These are phyloP conservation scores for Trachurus trachurus DNA, from an alignment of 2,797 vertebrate genomes.

Conservation along the genomic window DNA sequence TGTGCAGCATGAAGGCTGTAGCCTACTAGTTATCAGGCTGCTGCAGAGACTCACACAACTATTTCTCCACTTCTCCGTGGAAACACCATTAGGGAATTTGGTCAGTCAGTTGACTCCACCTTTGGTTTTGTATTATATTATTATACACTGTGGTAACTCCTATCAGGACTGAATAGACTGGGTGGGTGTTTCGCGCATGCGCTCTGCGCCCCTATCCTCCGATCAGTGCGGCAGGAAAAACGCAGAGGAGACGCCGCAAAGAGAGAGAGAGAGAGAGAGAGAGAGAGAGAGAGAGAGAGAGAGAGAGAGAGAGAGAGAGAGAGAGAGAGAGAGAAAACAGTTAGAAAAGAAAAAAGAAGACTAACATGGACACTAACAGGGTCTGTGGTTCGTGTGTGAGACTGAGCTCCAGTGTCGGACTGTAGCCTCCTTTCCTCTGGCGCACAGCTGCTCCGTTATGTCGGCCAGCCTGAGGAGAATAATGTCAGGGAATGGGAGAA, in stretches of 20 bases:
- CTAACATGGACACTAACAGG: slow-evolving; percentile 56
- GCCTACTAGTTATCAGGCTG: background rate
- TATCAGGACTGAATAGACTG: slow-evolving; percentile 52
- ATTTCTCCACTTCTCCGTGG: slow-evolving; percentile 12
- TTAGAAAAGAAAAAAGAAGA: slow-evolving; percentile 39
- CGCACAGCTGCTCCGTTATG: slow-evolving; percentile 58
- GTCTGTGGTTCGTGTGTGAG: background rate
- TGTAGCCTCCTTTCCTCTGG: slow-evolving; percentile 21
- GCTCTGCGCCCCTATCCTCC: slow-evolving; percentile 64
- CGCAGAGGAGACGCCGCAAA: slow-evolving; percentile 79
- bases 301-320: slow-evolving; percentile 43
- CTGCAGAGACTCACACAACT: background rate
- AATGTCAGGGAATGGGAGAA: slow-evolving; percentile 76
- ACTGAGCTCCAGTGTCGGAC: slow-evolving; percentile 19
- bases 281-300: slow-evolving; percentile 39
- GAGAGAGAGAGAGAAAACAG: slow-evolving; percentile 46
- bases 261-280: slow-evolving; percentile 41
- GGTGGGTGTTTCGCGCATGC: slow-evolving; percentile 84
- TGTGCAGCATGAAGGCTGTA: background rate
- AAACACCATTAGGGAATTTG: slow-evolving; percentile 44
- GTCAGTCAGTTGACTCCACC: slow-evolving; percentile 51
- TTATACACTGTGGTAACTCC: slow-evolving; percentile 35
- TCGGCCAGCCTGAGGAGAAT: slow-evolving; percentile 59
- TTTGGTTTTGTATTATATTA: slow-evolving; percentile 18
- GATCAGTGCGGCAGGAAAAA: slow-evolving; percentile 88